Percentiles rank a stretch among this genome's conserved stretches.
Evolutionary conservation across 2,888 invertebrate genomes (phyloP).

Genomic region (Selenia dentaria): DNA sequence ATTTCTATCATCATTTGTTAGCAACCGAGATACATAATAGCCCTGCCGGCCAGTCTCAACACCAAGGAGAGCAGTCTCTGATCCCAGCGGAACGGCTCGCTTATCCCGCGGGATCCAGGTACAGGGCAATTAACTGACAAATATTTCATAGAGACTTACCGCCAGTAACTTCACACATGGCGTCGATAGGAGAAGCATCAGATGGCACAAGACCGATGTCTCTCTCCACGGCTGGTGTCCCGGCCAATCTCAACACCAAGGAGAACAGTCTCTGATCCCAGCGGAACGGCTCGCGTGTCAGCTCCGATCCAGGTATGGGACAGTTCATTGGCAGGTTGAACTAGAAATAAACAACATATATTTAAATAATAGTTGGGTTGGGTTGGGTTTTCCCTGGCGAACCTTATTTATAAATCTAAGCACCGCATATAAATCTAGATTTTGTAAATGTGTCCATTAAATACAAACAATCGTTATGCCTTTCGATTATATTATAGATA

Average conservation of each 20-base stretch:
- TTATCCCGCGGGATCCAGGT: too few relatives aligned
- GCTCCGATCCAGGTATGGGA: conserved; percentile 97
- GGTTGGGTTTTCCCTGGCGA: too few relatives aligned
- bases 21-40: too few relatives aligned
- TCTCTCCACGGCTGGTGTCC: conserved; percentile 94
- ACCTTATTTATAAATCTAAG: too few relatives aligned
- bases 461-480: too few relatives aligned
- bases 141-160: conserved; percentile 78
- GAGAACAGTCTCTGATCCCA: conserved; percentile 99
- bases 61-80: conserved; percentile 98
- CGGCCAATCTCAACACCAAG: conserved; percentile 95
- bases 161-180: conserved; percentile 99
- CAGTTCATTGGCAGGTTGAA: conserved; percentile 96
- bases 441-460: too few relatives aligned
- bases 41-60: conserved; percentile 94
- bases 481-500: too few relatives aligned
- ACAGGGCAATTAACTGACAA: neutral
- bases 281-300: conserved; percentile 99
- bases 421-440: too few relatives aligned
- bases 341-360: conserved; percentile 71
- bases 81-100: conserved; percentile 99
- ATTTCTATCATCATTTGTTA: too few relatives aligned
- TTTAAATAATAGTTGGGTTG: too few relatives aligned
- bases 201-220: conserved; percentile 96
- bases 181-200: conserved; percentile 97